A percentile compares a stretch with the other conserved stretches of the same genome.
Evolutionary conservation across 2,888 invertebrate species (phyloP).

Genomic region (Drepanosiphum platanoidis): DNA sequence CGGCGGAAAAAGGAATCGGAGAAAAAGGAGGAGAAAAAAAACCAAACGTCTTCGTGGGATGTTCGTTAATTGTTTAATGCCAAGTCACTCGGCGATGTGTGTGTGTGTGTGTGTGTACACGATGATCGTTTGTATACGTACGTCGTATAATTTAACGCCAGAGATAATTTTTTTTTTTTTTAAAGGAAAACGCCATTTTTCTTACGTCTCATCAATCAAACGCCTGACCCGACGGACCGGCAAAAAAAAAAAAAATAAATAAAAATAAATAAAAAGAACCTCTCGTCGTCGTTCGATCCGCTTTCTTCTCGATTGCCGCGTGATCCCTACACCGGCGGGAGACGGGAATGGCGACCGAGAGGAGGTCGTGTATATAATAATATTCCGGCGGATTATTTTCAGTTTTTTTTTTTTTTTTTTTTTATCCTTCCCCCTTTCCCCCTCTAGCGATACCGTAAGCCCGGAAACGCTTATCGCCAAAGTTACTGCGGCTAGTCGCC

Average conservation of each 20-base stretch:
- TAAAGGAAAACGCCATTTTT: conserved; percentile 45
- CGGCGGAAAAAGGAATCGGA: neutral
- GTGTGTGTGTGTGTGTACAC: no score
- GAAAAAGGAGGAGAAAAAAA: neutral
- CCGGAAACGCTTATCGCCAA: conserved; percentile 26
- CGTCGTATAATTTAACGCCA: conserved; percentile 1
- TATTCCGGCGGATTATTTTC: conserved; percentile 6
- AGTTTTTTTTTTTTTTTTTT: neutral
- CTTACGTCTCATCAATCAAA: conserved; percentile 52
- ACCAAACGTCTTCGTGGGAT: conserved; percentile 29
- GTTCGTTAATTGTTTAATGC: conserved; percentile 56
- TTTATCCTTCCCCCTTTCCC: neutral
- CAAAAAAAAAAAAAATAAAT: neutral
- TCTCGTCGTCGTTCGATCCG: neutral
- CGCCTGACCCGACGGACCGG: conserved; percentile 10
- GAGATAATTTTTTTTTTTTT: conserved; percentile 39
- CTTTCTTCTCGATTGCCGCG: neutral
- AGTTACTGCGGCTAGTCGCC: neutral
- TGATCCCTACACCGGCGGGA: neutral
- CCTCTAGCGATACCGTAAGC: neutral
- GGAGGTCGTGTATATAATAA: neutral
- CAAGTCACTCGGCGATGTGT: conserved; percentile 45
- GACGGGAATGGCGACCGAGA: neutral
- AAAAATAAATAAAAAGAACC: neutral
- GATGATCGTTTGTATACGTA: conserved; percentile 1